These are phyloP conservation scores for Eretmodus cyanostictus DNA, from an alignment of 2,113 vertebrate genomes.

Conservation along the genomic window DNA sequence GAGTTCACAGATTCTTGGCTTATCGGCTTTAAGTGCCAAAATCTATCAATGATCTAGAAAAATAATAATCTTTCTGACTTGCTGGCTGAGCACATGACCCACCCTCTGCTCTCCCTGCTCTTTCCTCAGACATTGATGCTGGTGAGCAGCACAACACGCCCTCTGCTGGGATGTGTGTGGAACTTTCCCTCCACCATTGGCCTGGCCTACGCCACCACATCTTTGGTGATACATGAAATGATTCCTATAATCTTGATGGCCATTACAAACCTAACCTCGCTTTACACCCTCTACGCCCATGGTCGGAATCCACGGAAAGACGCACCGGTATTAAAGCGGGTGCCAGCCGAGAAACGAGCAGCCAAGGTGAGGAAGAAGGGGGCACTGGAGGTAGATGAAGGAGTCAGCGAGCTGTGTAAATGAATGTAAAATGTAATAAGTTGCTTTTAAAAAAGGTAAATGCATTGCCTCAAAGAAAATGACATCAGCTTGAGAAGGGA, in stretches of 20 bases:
- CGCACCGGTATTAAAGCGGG: conserved; percentile 39
- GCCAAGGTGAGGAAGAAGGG: conserved; percentile 61
- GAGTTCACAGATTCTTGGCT: not conserved
- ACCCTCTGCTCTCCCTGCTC: not conserved
- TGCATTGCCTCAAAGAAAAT: not conserved
- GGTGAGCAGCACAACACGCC: conserved; percentile 72
- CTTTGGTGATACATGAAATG: conserved; percentile 73
- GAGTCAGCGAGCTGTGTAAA: not conserved
- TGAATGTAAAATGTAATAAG: not conserved
- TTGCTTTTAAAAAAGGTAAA: not conserved
- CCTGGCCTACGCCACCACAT: conserved; percentile 68
- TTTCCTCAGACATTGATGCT: conserved; percentile 68
- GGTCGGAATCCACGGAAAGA: not conserved
- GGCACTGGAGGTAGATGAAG: not conserved
- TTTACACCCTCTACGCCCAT: conserved; percentile 69
- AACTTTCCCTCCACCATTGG: conserved; percentile 65
- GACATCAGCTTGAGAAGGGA: not conserved
- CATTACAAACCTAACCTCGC: conserved; percentile 67
- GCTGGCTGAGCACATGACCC: not conserved
- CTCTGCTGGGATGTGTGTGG: conserved; percentile 76
- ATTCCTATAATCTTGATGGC: conserved; percentile 74
- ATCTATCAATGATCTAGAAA: not conserved
- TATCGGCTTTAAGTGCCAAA: not conserved
- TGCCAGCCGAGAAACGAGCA: conserved; percentile 71
- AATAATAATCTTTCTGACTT: not conserved